Evolutionary conservation across 2,113 vertebrate genomes (phyloP).

Genomic region (Geococcyx californianus): DNA sequence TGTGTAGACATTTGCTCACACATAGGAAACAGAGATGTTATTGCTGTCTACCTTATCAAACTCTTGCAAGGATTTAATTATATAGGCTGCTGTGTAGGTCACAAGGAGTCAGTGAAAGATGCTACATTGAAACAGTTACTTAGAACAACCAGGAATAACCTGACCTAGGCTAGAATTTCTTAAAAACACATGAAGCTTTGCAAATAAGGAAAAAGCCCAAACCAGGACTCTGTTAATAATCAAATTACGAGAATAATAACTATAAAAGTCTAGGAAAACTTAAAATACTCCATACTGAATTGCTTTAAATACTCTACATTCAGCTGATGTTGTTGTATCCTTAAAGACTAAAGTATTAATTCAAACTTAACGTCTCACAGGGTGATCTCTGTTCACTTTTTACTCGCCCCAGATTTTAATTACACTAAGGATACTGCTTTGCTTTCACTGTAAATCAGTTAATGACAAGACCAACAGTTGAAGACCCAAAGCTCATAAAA

Average conservation of each 20-base stretch:
- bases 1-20: neutral
- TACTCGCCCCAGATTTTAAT: neutral
- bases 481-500: neutral
- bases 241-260: neutral
- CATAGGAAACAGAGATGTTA: neutral
- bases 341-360: neutral
- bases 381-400: neutral
- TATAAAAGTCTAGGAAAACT: neutral
- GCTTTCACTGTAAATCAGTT: neutral
- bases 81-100: neutral
- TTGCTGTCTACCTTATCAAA: neutral
- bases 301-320: neutral
- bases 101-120: neutral
- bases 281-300: neutral
- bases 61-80: neutral
- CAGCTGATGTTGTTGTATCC: neutral
- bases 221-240: neutral
- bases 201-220: neutral
- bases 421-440: neutral
- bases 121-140: neutral
- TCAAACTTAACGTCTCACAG: neutral
- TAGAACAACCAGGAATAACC: neutral
- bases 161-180: neutral
- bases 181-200: neutral
- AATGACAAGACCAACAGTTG: neutral